These are phyloP conservation scores for Chelon labrosus DNA, from an alignment of 2,797 vertebrate genomes.

Conservation along the genomic window DNA sequence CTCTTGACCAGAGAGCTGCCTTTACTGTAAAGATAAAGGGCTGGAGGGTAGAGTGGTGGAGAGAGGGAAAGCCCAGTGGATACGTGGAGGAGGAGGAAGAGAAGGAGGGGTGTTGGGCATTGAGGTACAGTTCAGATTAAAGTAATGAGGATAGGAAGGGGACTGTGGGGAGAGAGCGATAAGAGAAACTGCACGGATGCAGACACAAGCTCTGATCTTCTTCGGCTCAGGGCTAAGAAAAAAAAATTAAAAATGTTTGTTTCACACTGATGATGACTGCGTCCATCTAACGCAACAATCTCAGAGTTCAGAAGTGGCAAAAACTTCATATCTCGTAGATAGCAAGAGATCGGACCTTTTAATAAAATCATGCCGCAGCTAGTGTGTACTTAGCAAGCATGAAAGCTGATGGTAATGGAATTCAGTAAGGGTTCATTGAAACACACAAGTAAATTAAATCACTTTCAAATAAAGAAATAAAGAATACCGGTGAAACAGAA, in stretches of 20 bases:
- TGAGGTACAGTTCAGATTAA: constrained; percentile 54
- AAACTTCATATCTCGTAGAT: not conserved
- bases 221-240: not conserved
- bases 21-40: constrained; percentile 47
- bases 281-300: not conserved
- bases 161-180: constrained; percentile 19
- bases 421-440: not conserved
- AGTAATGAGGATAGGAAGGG: constrained; percentile 50
- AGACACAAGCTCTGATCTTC: constrained; percentile 39
- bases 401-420: too few relatives aligned
- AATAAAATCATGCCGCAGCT: not conserved
- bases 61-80: constrained; percentile 29
- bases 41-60: constrained; percentile 35
- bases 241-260: constrained; percentile 31
- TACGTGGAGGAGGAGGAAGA: not conserved
- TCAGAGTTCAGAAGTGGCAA: not conserved
- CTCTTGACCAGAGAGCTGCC: constrained; percentile 20
- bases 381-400: too few relatives aligned
- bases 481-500: too few relatives aligned
- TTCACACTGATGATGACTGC: not conserved
- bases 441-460: not conserved
- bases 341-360: not conserved
- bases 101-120: not conserved
- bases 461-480: too few relatives aligned
- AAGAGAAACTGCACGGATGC: constrained; percentile 21